Base-by-base conservation (phyloP, 1,140 invertebrate species). In the Heliothis virescens region DNA sequence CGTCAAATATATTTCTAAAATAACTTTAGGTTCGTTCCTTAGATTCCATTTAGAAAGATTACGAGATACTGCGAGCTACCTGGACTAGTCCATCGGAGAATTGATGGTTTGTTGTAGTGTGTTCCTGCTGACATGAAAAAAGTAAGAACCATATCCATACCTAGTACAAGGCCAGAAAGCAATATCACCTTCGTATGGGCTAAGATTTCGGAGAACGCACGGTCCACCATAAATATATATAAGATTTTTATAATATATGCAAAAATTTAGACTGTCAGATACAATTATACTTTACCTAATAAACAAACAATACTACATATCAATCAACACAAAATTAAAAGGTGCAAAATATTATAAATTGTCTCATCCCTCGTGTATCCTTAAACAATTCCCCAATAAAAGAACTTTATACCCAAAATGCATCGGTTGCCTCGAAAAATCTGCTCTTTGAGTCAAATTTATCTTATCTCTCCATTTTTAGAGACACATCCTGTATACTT, bases 11-110 rank as follows among this genome's bases (percentile, higher is more conserved):
- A 57, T 72, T 74, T 74, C 59, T n/a, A n/a, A 55, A 13, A 60
- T 59, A 74, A 29, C 77, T 81, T 76, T 55, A 63, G 74, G 73
- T 63, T 29, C 65, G 57, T 57, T 73, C n/a, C 26, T 47, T 16
- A 29, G 55, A 81, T 81, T 77, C 72, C 72, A 81, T 81, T 81
- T 74, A 52, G 15, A 76, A 81, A 77, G 79, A 77, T 81, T 41
- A n/a, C 16, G 21, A 72, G 55, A 47, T 48, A 29, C 21, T 76
- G 55, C 29, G n/a, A 21, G 13, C 47, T 74, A 74, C 55, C 55
- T 74, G 53, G 60, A n/a, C 18, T 47, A 55, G 59, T 59, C 16
- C n/a, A n/a, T n/a, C n/a, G n/a, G n/a, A 15, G 34, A 60, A 74
- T 74, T 60, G 11, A 74, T 59, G 71, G 53, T 74, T 74, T 72